phyloP scores from a whole-genome alignment of 2,888 invertebrate genomes.

The Tipula vernalis region DNA sequence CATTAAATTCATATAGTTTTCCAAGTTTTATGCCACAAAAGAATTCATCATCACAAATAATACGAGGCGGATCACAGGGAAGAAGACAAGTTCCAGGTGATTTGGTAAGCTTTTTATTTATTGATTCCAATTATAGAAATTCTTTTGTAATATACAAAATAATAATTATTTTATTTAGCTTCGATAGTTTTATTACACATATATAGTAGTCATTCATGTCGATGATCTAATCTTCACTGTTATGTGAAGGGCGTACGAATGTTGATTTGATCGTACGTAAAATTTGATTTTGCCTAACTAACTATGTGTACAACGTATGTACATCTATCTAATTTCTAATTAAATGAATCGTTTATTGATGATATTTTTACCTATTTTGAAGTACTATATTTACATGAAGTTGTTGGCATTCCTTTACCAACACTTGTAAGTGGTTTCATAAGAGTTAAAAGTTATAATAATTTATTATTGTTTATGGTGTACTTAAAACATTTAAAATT shows the following conservation, averaged over 20 bases:
- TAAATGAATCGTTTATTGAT: not conserved
- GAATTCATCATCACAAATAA: not conserved
- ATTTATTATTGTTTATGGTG: not conserved
- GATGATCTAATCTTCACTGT: not conserved
- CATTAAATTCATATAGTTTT: conserved; percentile 16
- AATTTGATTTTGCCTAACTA: not conserved
- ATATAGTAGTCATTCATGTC: not conserved
- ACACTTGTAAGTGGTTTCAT: not conserved
- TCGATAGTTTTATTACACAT: not conserved
- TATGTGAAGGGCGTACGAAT: not conserved
- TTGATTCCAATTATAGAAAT: not conserved
- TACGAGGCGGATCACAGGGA: not conserved
- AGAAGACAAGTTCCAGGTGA: conserved; percentile 22
- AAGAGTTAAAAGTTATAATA: not conserved
- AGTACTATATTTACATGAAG: not conserved
- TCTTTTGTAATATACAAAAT: not conserved
- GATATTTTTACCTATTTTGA: not conserved
- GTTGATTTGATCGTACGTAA: not conserved
- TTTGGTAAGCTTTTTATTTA: conserved; percentile 19
- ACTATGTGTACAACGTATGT: not conserved
- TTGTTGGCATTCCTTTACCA: not conserved
- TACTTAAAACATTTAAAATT: not conserved
- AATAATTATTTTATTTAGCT: conserved; percentile 1
- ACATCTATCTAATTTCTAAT: not conserved
- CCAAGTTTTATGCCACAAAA: not conserved